Base-by-base conservation (phyloP, 2,888 invertebrate species). In the Ariolimax columbianus region DNA sequence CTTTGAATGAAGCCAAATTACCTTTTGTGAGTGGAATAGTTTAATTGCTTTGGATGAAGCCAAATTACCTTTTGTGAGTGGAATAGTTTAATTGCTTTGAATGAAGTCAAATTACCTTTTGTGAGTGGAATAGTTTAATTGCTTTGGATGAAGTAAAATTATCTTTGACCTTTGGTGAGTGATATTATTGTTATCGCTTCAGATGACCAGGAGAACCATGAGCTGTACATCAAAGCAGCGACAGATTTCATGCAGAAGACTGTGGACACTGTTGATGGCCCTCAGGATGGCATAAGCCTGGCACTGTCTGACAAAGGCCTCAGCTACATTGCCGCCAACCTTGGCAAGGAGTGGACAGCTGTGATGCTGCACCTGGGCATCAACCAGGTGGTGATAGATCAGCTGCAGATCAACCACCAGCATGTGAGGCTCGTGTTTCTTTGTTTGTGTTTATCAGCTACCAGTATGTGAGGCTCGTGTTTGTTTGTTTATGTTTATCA, bases 331-430 rank as follows among this genome's bases (percentile, higher is more conserved):
- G 91, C 92, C 17, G 88, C 91, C 9, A 88, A 89, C 30, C 88
- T 91, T 30, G 91, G 91, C 17, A 87, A 83, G 40, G 89, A 91
- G 92, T 96, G 96, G 93, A 84, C 87, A 6, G 87, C 90, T 80
- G 88, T 94, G 88, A 92, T 92, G 9, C 77, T 92, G 11, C 91
- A 92, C 90, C 93, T 94, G 66, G 93, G 93, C 33, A 90, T 94
- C 82, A 91, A 92, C 84, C 94, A 94, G 88, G 91, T 92, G 85
- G 90, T 92, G n/a, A 93, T 94, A 83, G 94, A 94, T 84, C 94
- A 94, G 89, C 93, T 94, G 86, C 93, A 94, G 85, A 93, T 94
- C 87, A 91, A 90, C 82, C 88, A 84, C n/a, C 84, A 47, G 17
- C 33, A 70, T 70, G 84, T 84, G 59, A 84, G 84, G 68, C 1